phyloP scores from a whole-genome alignment of 2,888 invertebrate genomes.

The Himalopsyche japonica region DNA sequence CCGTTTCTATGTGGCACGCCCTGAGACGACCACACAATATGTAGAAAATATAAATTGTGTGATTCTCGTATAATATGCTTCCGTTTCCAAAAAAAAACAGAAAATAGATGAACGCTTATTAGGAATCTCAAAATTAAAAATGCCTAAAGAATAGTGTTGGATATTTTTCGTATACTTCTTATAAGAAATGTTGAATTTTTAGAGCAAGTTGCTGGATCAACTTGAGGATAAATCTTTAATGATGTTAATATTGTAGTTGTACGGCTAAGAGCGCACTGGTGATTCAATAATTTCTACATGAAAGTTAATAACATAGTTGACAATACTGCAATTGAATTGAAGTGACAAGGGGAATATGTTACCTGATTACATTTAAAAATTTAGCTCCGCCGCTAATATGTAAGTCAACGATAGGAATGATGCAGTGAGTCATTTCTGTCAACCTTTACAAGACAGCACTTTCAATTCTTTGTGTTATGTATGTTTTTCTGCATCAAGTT shows the following conservation, averaged over 20 bases:
- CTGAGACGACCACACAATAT: constrained; percentile 55
- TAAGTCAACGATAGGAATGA: no score
- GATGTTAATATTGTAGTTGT: constrained; percentile 15
- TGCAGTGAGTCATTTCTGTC: no score
- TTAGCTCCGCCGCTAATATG: no score
- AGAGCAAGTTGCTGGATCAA: constrained; percentile 37
- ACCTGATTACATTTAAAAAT: no score
- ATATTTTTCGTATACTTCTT: constrained; percentile 22
- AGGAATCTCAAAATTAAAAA: not conserved
- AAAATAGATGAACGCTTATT: not conserved
- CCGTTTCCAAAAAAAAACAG: constrained; percentile 6
- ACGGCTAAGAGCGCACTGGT: not conserved
- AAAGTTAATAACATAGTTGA: no score
- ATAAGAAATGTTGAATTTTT: constrained; percentile 21
- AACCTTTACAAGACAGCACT: no score
- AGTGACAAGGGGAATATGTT: no score
- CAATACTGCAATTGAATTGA: no score
- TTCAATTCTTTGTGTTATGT: no score
- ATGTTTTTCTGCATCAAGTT: no score
- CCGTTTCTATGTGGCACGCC: constrained; percentile 85
- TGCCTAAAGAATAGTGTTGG: constrained; percentile 3
- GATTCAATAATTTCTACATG: not conserved
- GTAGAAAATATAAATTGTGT: not conserved
- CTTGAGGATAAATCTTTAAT: constrained; percentile 23
- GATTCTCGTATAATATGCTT: constrained; percentile 5